Base-by-base conservation (phyloP, 1,140 invertebrate genomes). In the Drosophila nannoptera region DNA sequence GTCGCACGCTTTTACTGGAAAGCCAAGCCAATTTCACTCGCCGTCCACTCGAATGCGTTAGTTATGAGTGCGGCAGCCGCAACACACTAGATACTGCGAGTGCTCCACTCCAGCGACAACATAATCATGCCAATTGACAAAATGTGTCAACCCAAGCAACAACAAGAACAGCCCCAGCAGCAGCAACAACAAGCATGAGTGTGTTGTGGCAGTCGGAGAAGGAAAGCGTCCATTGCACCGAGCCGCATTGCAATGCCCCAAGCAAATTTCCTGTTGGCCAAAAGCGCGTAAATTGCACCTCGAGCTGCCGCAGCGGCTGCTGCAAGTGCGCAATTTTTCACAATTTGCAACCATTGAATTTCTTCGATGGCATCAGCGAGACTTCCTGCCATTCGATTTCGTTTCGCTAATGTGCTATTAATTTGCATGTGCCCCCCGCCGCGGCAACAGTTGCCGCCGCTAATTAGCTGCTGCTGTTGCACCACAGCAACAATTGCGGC, bases 111-210 rank as follows among this genome's bases (percentile, higher is more conserved):
- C 38, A 65, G 33, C 66, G 66, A 82, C 78, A 81, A 82, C 78
- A 81, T 77, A 81, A 82, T 82, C 69, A 76, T 56, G 77, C 60
- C 77, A 80, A 81, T 81, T 81, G 77, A 77, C 77, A 80, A 81
- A 75, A 80, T 80, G 69, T 80, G 77, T 80, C 77, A 80, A 60
- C 69, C 64, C 55, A 31, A 70, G 38, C 54, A 38, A 14, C 50
- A 49, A 49, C 32, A 60, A 2, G 22, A 22, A 22, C 22, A 22
- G 22, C 22, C 3, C 22, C 22, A 22, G 22, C 22, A 22, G 22
- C 22, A 46, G 14, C 52, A 48, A 5, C 14, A 50, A 32, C 56
- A 48, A 22, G 12, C 16, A 35, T 52, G 46, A 12, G 12, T 29
- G 22, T 22, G 22, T 22, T 22, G 22, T 22, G 22, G 22, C 22